Evolutionary conservation across 2,797 vertebrate genomes (phyloP).

Genomic region (Anableps anableps): DNA sequence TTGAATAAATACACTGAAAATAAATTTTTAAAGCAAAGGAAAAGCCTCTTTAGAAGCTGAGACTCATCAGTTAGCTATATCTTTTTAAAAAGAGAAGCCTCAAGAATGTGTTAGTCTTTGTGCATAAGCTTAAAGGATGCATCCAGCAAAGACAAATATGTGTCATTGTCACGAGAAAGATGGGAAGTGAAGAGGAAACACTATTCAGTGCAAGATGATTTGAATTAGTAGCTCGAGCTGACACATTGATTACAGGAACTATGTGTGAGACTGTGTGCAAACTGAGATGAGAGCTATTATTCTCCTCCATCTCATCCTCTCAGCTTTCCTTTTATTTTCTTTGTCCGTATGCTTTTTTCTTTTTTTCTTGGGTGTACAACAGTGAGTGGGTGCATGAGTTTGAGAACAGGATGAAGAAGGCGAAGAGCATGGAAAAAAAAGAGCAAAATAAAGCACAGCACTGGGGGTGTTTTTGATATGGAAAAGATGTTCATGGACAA

Average conservation of each 20-base stretch:
- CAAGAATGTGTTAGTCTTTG: conserved; percentile 22
- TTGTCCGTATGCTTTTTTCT: conserved; percentile 54
- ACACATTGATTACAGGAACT: background rate
- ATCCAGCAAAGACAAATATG: conserved; percentile 6
- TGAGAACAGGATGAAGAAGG: conserved; percentile 37
- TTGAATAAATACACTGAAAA: conserved; percentile 26
- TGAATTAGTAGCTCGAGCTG: conserved; percentile 31
- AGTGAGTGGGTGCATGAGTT: conserved; percentile 53
- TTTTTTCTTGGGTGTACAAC: conserved; percentile 55
- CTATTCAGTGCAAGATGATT: conserved; percentile 20
- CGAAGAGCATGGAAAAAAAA: conserved; percentile 30
- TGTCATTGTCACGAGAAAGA: conserved; percentile 21
- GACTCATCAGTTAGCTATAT: conserved; percentile 25
- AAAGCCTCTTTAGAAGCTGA: conserved; percentile 1
- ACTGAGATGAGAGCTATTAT: conserved; percentile 31
- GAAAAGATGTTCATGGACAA: conserved; percentile 35
- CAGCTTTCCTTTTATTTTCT: conserved; percentile 53
- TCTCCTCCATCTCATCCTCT: conserved; percentile 40
- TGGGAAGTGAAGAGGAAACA: conserved; percentile 13
- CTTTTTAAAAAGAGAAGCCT: conserved; percentile 35
- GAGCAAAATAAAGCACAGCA: background rate
- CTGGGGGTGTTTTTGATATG: conserved; percentile 7
- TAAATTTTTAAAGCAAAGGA: conserved; percentile 21
- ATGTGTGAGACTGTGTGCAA: conserved; percentile 26
- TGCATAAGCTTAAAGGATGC: conserved; percentile 8